Evolutionary conservation across 2,113 vertebrate genomes (phyloP).

Genomic region (Notarius lentiginosus): DNA sequence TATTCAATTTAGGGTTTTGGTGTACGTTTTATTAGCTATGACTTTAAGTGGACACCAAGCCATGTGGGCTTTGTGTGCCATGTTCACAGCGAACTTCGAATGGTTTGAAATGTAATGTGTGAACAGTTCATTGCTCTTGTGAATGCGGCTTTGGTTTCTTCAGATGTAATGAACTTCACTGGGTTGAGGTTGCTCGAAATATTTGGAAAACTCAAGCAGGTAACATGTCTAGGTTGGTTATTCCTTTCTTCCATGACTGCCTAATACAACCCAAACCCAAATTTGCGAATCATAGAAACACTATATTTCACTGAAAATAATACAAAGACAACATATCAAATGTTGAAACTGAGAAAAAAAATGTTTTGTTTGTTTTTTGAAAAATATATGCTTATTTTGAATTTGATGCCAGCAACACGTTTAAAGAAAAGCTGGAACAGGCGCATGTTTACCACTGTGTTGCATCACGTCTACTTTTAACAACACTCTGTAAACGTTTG

Average conservation of each 20-base stretch:
- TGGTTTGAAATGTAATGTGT: background rate
- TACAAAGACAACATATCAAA: too few species aligned
- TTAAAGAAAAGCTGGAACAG: too few species aligned
- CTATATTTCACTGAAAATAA: too few species aligned
- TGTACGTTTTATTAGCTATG: slow-evolving; percentile 10
- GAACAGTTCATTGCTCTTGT: background rate
- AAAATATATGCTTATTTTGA: too few species aligned
- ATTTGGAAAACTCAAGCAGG: background rate
- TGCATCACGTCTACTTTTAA: too few species aligned
- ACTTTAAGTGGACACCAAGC: background rate
- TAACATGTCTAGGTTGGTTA: background rate
- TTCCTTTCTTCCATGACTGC: background rate
- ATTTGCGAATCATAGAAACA: too few species aligned
- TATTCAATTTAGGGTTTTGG: background rate
- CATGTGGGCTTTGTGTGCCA: background rate
- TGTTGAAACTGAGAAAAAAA: too few species aligned
- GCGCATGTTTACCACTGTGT: too few species aligned
- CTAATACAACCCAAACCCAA: too few species aligned
- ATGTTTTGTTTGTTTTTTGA: too few species aligned
- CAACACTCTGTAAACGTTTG: too few species aligned
- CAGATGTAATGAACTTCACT: background rate
- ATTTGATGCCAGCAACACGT: too few species aligned
- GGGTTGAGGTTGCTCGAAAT: background rate
- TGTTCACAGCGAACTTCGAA: background rate
- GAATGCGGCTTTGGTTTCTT: background rate